Conservation (phyloP, 2,888 invertebrate species). For the Chrysomela aeneicollis region DNA sequence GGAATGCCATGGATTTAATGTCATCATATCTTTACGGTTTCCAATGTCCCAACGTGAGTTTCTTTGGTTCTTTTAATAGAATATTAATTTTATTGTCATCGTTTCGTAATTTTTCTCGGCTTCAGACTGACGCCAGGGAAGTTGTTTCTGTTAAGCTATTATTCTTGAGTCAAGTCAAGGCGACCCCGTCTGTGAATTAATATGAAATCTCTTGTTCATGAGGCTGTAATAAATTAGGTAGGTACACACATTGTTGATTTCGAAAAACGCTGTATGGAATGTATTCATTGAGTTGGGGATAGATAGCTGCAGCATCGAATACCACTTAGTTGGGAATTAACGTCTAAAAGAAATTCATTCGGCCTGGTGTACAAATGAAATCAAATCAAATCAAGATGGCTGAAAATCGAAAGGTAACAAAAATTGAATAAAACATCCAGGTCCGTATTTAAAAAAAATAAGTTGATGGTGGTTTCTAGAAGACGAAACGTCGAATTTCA, state of each 20-base stretch:
- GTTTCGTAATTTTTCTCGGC: neutral
- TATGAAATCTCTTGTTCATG: neutral
- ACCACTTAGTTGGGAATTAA: too few relatives aligned
- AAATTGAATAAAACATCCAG: too few relatives aligned
- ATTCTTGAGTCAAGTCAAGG: slow-evolving; percentile 2
- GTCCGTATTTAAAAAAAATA: too few relatives aligned
- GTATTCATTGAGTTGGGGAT: too few relatives aligned
- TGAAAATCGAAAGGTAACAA: too few relatives aligned
- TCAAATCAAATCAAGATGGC: too few relatives aligned
- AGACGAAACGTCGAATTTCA: too few relatives aligned
- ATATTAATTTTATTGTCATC: neutral
- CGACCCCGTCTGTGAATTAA: neutral
- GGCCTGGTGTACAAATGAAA: too few relatives aligned
- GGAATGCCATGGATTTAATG: neutral
- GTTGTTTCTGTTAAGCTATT: neutral
- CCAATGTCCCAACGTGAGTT: neutral
- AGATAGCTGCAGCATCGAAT: too few relatives aligned
- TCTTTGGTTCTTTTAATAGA: neutral
- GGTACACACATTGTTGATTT: neutral
- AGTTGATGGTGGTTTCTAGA: too few relatives aligned
- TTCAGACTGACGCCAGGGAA: slow-evolving; percentile 1
- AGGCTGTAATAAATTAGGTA: neutral
- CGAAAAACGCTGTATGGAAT: too few relatives aligned
- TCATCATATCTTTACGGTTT: neutral
- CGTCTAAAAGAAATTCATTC: too few relatives aligned